Evolutionary conservation across 2,888 invertebrate species (phyloP), one percentile per base, ranked within the genome.

Genomic region (Amorpha juglandis): DNA sequence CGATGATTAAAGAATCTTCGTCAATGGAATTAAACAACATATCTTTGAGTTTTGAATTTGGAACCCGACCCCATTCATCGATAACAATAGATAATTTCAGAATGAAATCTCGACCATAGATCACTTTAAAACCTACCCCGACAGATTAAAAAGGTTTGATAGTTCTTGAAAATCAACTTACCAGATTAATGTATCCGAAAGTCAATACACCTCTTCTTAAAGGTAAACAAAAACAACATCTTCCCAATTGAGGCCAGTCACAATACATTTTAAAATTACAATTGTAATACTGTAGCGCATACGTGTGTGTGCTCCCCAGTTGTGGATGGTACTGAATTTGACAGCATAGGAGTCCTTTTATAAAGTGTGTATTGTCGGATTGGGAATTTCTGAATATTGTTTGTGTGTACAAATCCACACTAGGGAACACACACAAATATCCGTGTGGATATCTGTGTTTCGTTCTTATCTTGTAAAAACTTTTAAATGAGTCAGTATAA

Each of bases 191-290:
- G 68, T 90, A 91, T 66, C 83, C 91, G 66, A 89, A 87, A 0
- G 78, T 75, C 1, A 91, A 69, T 0, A 90, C 81, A 1, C 91
- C 91, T 65, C 78, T 80, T 21, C 91, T 72, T 4, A 92, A 67
- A 0, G 91, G 91, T 78, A 92, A 70, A 71, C 91, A 92, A 63
- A 91, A 89, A 67, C 91, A 91, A 70, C 91, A 92, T 65, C 91
- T 71, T 38, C 77, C 80, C 2, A 85, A 65, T 0, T 68, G 62
- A 0, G 84, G 84, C 75, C 78, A 82, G 33, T 90, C 91, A 74
- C 90, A 90, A 73, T 88, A 90, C 91, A 91, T 91, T 67, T 74
- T 78, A 64, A 58, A 35, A 53, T 12, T 45, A 14, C 4, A 47
- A 45, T 38, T 63, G 45, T 11, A 27, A 52, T 14, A 27, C 27